Evolutionary conservation across 2,797 vertebrate genomes (phyloP).

Genomic region (Ceryle rudis): DNA sequence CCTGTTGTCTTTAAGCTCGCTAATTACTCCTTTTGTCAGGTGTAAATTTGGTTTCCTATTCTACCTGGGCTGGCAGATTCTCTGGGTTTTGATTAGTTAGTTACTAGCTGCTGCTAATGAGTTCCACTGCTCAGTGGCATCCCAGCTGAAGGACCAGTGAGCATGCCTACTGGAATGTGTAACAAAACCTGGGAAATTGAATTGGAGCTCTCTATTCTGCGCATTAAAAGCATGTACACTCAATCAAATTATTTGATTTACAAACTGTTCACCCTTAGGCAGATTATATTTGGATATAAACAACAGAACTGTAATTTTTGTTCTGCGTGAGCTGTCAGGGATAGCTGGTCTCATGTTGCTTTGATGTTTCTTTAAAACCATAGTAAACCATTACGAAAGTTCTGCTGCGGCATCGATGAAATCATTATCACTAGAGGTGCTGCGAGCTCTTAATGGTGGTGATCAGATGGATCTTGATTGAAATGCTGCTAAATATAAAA

Average conservation of each 20-base stretch:
- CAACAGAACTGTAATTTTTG: constrained; percentile 2
- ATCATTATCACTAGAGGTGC: neutral
- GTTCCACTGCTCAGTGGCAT: constrained; percentile 53
- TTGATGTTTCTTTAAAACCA: constrained; percentile 70
- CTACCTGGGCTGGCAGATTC: constrained; percentile 68
- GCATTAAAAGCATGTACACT: constrained; percentile 48
- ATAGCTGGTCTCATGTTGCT: constrained; percentile 45
- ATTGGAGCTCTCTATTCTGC: constrained; percentile 11
- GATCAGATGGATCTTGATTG: constrained; percentile 5
- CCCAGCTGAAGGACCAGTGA: constrained; percentile 15
- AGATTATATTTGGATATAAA: constrained; percentile 68
- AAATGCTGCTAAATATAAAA: neutral
- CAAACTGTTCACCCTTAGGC: constrained; percentile 76
- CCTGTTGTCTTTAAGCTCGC: constrained; percentile 72
- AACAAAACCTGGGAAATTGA: constrained; percentile 15
- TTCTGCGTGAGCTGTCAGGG: constrained; percentile 59
- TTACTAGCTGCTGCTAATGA: constrained; percentile 70
- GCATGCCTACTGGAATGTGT: neutral
- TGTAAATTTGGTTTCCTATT: constrained; percentile 70
- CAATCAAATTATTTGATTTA: constrained; percentile 53
- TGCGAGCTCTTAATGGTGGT: neutral
- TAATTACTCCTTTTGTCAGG: constrained; percentile 78
- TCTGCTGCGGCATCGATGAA: constrained; percentile 18
- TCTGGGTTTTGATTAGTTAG: constrained; percentile 58
- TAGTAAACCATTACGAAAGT: constrained; percentile 50